Base-by-base conservation (phyloP, 2,888 invertebrate species). In the Apamea monoglypha region DNA sequence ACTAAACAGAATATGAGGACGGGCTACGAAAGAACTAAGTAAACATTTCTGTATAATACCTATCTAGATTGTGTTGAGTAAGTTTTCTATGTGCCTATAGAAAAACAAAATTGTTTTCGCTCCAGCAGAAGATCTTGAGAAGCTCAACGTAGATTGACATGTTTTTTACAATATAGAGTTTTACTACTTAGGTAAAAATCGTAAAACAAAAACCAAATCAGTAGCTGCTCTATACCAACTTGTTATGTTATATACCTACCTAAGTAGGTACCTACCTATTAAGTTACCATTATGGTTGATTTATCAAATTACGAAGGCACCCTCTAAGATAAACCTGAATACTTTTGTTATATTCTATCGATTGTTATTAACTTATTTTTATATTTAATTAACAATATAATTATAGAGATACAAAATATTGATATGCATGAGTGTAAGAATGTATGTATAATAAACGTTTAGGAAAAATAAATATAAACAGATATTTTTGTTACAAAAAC, bases 311-410 rank as follows among this genome's bases (percentile, higher is more conserved):
- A 32, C 59, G 66, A 59, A 82, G 32, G 63, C 80, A 73, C 50
- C 50, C 68, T 74, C 36, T 50, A 74, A 50, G 18, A n/a, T n/a
- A 75, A 32, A 83, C 32, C 32, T 80, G 56, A 79, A 50, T 82
- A 82, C 32, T 14, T 76, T 53, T 82, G 44, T 76, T 82, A 82
- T n/a, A 74, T 71, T 77, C n/a, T 76, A 85, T 78, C 25, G 25
- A 76, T 77, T 86, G 82, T 83, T 82, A 84, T 81, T 87, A 85
- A 85, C 76, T 88, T 88, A 88, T 88, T 88, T 84, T 84, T 83
- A 61, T 85, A 87, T 84, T 85, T 86, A 88, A 86, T 77, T 80
- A 82, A 87, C 76, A 69, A 67, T 40, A 72, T 81, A 73, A 66
- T 64, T 69, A 56, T 25, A 71, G 18, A 76, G 32, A 67, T 75